phyloP scores from a whole-genome alignment of 2,113 vertebrate genomes.

The Rana temporaria region DNA sequence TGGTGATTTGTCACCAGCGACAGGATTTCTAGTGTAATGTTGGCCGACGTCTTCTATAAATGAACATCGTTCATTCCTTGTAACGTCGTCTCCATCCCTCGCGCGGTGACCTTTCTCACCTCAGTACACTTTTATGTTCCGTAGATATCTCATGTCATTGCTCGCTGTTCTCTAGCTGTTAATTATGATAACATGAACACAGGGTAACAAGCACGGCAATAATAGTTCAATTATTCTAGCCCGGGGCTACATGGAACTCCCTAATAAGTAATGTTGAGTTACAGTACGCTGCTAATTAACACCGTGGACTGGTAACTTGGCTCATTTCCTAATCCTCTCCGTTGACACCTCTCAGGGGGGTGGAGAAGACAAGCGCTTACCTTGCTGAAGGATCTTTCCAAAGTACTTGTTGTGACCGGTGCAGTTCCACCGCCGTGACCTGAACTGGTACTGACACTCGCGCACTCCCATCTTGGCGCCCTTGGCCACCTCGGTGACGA shows the following conservation, averaged over 20 bases:
- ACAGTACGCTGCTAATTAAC: background rate
- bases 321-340: background rate
- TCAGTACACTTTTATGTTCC: background rate
- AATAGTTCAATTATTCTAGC: background rate
- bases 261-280: background rate
- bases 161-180: background rate
- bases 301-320: background rate
- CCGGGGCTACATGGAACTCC: background rate
- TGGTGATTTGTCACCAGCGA: too few species aligned
- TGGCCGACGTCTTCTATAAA: too few species aligned
- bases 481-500: slow-evolving; percentile 91
- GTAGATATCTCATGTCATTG: background rate
- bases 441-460: slow-evolving; percentile 96
- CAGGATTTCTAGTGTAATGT: too few species aligned
- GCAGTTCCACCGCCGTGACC: slow-evolving; percentile 96
- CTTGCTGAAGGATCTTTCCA: slow-evolving; percentile 95
- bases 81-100: too few species aligned
- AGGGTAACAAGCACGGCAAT: background rate
- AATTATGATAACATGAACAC: background rate
- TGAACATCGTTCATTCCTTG: too few species aligned
- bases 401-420: slow-evolving; percentile 98
- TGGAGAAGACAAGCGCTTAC: slow-evolving; percentile 71
- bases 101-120: too few species aligned
- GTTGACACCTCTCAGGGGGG: background rate
- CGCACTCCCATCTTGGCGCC: slow-evolving; percentile 90